A percentile compares a stretch with the other conserved stretches of the same genome.
phyloP scores from a whole-genome alignment of 2,113 vertebrate genomes.

The Cavia porcellus region DNA sequence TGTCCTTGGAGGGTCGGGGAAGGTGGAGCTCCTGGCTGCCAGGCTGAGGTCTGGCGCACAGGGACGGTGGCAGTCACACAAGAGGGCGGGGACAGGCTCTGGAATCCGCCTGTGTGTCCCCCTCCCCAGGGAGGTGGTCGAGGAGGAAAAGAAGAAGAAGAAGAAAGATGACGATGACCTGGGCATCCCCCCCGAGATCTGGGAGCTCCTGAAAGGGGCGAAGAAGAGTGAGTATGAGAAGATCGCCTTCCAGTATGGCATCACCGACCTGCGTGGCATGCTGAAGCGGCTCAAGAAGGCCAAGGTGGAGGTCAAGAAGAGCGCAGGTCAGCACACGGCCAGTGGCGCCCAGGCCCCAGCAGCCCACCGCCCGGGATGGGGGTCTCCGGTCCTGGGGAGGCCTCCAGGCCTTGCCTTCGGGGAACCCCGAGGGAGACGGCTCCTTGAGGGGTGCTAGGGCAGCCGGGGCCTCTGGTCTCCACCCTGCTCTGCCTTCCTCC shows the following conservation, averaged over 20 bases:
- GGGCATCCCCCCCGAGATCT: slow-evolving; percentile 91
- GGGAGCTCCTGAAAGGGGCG: slow-evolving; percentile 92
- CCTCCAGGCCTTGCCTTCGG: background rate
- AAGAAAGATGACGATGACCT: slow-evolving; percentile 87
- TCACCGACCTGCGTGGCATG: slow-evolving; percentile 96
- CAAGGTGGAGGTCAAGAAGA: slow-evolving; percentile 92
- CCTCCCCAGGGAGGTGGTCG: slow-evolving; percentile 85
- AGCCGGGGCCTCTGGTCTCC: background rate
- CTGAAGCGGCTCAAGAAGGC: slow-evolving; percentile 94
- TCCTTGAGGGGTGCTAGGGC: background rate
- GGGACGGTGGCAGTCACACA: background rate
- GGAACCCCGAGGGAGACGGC: background rate
- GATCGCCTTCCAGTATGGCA: slow-evolving; percentile 95
- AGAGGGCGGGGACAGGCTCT: background rate
- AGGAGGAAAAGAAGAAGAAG: slow-evolving; percentile 86
- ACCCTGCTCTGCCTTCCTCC: accelerated
- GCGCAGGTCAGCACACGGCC: slow-evolving; percentile 87
- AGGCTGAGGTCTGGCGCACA: background rate
- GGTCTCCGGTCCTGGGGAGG: background rate
- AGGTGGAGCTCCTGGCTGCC: background rate
- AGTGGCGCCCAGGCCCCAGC: background rate
- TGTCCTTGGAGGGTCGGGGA: background rate
- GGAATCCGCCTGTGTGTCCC: background rate
- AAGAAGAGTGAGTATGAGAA: slow-evolving; percentile 96
- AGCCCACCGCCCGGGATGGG: background rate